Evolutionary conservation across 2,888 invertebrate genomes (phyloP).

Genomic region (Schizotus pectinicornis): DNA sequence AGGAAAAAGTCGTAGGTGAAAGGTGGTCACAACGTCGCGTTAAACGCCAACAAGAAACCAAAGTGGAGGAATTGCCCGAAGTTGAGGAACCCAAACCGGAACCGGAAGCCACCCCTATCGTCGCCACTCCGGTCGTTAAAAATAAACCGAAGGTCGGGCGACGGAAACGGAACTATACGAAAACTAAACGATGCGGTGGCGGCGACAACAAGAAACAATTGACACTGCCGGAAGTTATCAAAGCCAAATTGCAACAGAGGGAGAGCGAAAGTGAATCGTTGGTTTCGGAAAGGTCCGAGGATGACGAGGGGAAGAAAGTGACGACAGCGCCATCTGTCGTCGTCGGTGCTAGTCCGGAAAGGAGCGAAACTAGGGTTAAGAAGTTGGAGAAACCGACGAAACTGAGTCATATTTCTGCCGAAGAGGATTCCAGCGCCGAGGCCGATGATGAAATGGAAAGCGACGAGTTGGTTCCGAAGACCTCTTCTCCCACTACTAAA

Average conservation of each 20-base stretch:
- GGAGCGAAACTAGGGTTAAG: constrained; percentile 28
- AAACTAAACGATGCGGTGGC: background rate
- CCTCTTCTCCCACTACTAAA: constrained; percentile 58
- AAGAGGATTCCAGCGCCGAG: constrained; percentile 69
- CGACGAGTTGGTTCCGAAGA: constrained; percentile 62
- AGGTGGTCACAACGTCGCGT: constrained; percentile 56
- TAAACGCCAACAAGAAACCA: constrained; percentile 47
- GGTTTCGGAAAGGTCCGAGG: constrained; percentile 52
- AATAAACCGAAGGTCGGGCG: background rate
- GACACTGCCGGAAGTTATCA: constrained; percentile 57
- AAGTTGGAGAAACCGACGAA: constrained; percentile 11
- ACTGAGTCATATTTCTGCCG: constrained; percentile 54
- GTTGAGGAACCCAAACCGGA: constrained; percentile 10
- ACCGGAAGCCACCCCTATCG: constrained; percentile 11
- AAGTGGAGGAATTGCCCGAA: constrained; percentile 18
- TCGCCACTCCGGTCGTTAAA: background rate
- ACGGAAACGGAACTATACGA: background rate
- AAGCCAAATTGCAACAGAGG: constrained; percentile 44
- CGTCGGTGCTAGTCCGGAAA: constrained; percentile 14
- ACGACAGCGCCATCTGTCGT: constrained; percentile 32
- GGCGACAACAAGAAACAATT: constrained; percentile 5
- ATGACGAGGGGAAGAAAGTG: constrained; percentile 40
- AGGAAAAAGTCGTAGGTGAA: constrained; percentile 51
- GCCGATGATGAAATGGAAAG: constrained; percentile 74
- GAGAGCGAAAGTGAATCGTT: constrained; percentile 48